A percentile compares a stretch with the other conserved stretches of the same genome.
Evolutionary conservation across 2,888 invertebrate species (phyloP).

Genomic region (Melanostoma mellinum): DNA sequence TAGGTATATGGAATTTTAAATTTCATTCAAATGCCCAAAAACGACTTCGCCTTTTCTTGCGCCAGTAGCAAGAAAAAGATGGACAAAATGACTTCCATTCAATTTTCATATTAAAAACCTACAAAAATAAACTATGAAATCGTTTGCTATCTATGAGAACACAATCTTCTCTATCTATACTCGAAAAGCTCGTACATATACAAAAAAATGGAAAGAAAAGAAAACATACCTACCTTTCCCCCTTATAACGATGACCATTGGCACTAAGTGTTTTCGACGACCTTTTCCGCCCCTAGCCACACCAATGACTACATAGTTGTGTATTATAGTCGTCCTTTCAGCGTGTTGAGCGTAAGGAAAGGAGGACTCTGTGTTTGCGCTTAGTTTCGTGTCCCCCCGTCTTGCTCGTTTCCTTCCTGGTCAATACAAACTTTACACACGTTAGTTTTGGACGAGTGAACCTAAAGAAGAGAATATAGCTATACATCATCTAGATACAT

Average conservation of each 20-base stretch:
- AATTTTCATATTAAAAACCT: constrained; percentile 69
- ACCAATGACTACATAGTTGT: not conserved
- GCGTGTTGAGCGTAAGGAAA: constrained; percentile 2
- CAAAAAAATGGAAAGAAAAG: no score
- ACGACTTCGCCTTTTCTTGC: not conserved
- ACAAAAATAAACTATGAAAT: constrained; percentile 65
- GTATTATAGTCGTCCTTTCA: constrained; percentile 19
- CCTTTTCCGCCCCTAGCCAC: not conserved
- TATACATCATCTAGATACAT: no score
- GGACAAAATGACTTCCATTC: constrained; percentile 40
- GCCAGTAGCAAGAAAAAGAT: not conserved
- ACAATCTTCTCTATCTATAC: not conserved
- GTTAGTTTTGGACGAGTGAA: constrained; percentile 55
- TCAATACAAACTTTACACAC: not conserved
- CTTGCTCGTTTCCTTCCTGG: constrained; percentile 62
- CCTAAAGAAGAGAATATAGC: constrained; percentile 4
- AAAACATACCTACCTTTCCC: not conserved
- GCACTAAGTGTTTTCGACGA: constrained; percentile 50
- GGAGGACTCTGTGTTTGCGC: constrained; percentile 21
- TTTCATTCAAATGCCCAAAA: not conserved
- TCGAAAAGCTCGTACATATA: no score
- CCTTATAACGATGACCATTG: constrained; percentile 62
- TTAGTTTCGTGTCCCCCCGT: constrained; percentile 45
- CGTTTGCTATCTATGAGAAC: constrained; percentile 21
- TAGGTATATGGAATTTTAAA: not conserved